These are phyloP conservation scores for Bellardia bayeri DNA, from an alignment of 2,888 invertebrate genomes.

Conservation along the genomic window DNA sequence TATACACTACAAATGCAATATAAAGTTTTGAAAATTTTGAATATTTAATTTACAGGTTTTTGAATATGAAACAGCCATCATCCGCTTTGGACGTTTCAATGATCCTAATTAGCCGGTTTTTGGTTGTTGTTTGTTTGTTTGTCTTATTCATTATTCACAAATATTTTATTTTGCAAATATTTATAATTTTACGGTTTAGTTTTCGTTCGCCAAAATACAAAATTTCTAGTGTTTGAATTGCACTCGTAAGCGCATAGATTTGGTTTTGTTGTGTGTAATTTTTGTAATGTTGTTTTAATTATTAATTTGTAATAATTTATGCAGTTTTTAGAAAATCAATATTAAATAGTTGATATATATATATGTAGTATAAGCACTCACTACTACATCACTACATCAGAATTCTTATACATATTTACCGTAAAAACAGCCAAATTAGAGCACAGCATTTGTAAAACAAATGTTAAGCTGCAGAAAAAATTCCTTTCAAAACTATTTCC, in stretches of 20 bases:
- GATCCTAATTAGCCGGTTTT: conserved; percentile 48
- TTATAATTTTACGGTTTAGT: conserved; percentile 1
- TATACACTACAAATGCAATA: neutral
- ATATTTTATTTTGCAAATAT: conserved; percentile 37
- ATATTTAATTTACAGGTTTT: conserved; percentile 41
- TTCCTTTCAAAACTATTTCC: too few species aligned
- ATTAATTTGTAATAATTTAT: conserved; percentile 13
- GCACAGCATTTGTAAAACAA: too few species aligned
- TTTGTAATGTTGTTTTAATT: neutral
- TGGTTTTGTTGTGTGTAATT: conserved; percentile 7
- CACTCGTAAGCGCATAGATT: neutral
- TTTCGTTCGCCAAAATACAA: conserved; percentile 13
- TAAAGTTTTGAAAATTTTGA: neutral
- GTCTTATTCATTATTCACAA: neutral
- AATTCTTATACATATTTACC: too few species aligned
- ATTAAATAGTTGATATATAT: neutral
- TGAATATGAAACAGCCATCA: conserved; percentile 11
- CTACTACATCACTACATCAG: too few species aligned
- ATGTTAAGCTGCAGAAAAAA: too few species aligned
- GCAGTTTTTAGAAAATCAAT: neutral
- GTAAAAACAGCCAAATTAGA: too few species aligned
- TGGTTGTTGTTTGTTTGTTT: neutral
- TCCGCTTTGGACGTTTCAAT: conserved; percentile 27
- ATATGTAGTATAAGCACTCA: too few species aligned
- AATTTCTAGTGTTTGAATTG: conserved; percentile 26